phyloP scores from a whole-genome alignment of 2,113 vertebrate genomes.

The Apus apus region DNA sequence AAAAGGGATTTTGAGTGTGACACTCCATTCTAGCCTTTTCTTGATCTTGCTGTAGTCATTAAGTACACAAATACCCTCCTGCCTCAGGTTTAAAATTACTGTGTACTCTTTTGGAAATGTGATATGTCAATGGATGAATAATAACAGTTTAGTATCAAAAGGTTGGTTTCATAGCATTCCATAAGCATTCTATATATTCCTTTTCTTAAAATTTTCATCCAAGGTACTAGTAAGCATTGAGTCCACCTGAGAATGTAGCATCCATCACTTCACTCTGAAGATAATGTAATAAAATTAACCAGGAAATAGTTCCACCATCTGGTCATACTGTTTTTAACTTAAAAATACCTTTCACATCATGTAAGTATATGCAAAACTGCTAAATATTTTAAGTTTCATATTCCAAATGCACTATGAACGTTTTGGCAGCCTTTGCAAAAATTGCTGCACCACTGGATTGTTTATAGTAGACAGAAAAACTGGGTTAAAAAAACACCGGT shows the following conservation, averaged over 20 bases:
- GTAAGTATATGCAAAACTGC: constrained; percentile 27
- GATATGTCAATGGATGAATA: background rate
- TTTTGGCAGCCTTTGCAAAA: constrained; percentile 46
- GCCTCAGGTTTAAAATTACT: background rate
- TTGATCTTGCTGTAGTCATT: background rate
- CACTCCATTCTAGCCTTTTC: background rate
- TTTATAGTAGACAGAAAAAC: constrained; percentile 56
- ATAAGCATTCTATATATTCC: background rate
- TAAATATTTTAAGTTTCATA: constrained; percentile 21
- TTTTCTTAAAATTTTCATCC: background rate
- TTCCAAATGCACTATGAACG: constrained; percentile 54
- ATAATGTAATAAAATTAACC: constrained; percentile 20
- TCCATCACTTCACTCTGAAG: background rate
- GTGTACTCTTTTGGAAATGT: background rate
- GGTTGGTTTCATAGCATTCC: background rate
- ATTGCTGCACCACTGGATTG: background rate
- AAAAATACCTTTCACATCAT: constrained; percentile 35
- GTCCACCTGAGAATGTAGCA: background rate
- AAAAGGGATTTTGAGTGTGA: background rate
- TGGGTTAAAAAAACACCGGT: constrained; percentile 46
- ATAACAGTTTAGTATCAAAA: background rate
- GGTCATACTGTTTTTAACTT: constrained; percentile 25
- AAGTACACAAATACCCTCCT: background rate
- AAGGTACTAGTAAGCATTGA: background rate
- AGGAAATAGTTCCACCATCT: constrained; percentile 48